A percentile compares a stretch with the other conserved stretches of the same genome.
phyloP scores from a whole-genome alignment of 1,140 invertebrate genomes.

The Drosophila busckii region DNA sequence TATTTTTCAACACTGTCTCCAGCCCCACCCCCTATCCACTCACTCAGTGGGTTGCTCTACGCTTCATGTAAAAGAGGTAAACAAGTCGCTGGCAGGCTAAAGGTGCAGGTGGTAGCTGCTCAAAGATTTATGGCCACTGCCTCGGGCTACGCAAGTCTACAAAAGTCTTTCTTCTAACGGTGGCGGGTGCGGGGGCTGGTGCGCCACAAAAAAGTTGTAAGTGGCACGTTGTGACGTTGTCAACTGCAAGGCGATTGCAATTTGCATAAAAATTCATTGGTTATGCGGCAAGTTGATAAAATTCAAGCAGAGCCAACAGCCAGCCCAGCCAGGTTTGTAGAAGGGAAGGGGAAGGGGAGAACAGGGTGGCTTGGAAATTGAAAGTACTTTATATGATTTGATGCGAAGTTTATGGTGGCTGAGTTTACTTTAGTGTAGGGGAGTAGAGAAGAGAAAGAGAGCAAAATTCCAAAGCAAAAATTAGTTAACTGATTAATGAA shows the following conservation, averaged over 20 bases:
- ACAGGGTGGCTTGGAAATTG: too few species aligned
- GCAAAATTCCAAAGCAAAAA: too few species aligned
- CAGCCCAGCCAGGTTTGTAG: slow-evolving; percentile 19
- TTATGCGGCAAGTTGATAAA: slow-evolving; percentile 55
- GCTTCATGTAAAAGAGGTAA: slow-evolving; percentile 48
- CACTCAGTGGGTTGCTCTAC: too few species aligned
- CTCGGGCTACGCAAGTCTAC: slow-evolving; percentile 11
- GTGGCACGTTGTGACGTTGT: slow-evolving; percentile 47
- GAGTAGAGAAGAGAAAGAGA: too few species aligned
- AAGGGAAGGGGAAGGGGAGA: too few species aligned
- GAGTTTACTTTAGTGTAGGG: too few species aligned
- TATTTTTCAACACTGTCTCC: slow-evolving; percentile 44
- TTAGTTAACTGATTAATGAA: too few species aligned
- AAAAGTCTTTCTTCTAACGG: neutral
- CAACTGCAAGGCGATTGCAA: slow-evolving; percentile 70
- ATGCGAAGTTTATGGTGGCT: too few species aligned
- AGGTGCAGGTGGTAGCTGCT: slow-evolving; percentile 35
- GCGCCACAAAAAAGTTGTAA: slow-evolving; percentile 46
- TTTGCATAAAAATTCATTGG: slow-evolving; percentile 77
- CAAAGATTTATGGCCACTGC: slow-evolving; percentile 67
- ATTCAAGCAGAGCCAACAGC: slow-evolving; percentile 21
- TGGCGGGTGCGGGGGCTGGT: slow-evolving; percentile 1
- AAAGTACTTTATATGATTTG: too few species aligned
- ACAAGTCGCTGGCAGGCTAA: too few species aligned
- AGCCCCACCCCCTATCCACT: neutral